Evolutionary conservation across 2,797 vertebrate genomes (phyloP).

Genomic region (Falco columbarius): DNA sequence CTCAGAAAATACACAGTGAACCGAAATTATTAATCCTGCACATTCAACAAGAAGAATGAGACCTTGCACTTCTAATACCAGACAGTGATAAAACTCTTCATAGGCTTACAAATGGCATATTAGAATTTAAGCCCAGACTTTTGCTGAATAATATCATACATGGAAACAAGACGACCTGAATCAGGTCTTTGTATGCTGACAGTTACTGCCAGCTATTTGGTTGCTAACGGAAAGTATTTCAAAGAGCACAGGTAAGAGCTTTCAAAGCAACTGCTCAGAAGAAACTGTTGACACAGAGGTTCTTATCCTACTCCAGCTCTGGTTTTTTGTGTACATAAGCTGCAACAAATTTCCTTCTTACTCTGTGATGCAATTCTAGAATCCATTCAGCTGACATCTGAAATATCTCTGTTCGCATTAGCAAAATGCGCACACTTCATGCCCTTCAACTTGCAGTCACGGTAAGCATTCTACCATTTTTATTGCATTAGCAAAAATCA

Average conservation of each 20-base stretch:
- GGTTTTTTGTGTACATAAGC: neutral
- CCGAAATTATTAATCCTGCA: neutral
- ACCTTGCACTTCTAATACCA: neutral
- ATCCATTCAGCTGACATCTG: neutral
- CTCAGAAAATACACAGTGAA: neutral
- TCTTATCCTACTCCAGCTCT: neutral
- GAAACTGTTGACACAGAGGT: neutral
- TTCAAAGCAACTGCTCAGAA: neutral
- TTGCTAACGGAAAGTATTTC: neutral
- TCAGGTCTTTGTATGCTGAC: neutral
- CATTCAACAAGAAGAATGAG: neutral
- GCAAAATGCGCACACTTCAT: neutral
- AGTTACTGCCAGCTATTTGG: neutral
- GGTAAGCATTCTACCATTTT: neutral
- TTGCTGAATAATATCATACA: neutral
- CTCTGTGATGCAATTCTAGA: neutral
- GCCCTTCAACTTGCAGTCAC: neutral
- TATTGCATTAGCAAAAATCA: neutral
- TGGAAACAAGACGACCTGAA: neutral
- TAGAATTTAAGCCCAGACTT: neutral
- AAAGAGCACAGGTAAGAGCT: neutral
- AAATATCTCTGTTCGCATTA: neutral
- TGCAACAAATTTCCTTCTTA: neutral
- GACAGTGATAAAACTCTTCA: neutral
- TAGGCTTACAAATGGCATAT: neutral